phyloP scores from a whole-genome alignment of 1,140 invertebrate genomes.

The Trinorchestia longiramus region DNA sequence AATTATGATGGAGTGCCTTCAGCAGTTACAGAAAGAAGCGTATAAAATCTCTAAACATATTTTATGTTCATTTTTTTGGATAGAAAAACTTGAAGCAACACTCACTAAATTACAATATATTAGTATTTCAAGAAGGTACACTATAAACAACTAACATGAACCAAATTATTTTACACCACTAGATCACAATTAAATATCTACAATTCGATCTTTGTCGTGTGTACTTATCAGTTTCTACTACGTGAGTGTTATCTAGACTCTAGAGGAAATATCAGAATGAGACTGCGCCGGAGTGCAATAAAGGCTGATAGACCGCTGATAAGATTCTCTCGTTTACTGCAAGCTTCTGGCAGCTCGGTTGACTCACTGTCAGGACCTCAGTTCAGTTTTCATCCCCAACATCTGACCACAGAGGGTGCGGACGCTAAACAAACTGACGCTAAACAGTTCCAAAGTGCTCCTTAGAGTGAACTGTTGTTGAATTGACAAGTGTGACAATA shows the following conservation, averaged over 20 bases:
- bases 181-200: not conserved
- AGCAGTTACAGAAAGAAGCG: not conserved
- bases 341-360: not conserved
- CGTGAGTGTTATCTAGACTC: not conserved
- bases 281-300: conserved; percentile 20
- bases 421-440: not conserved
- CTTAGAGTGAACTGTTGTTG: not conserved
- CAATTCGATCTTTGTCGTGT: not conserved
- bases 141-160: not conserved
- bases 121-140: not conserved
- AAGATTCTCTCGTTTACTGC: not conserved
- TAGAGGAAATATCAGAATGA: not conserved
- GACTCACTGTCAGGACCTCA: not conserved
- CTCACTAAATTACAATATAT: not conserved
- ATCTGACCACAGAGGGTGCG: not conserved
- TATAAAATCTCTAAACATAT: not conserved
- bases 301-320: not conserved
- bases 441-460: not conserved
- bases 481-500: too few relatives aligned
- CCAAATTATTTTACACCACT: not conserved
- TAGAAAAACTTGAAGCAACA: not conserved
- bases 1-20: too few relatives aligned
- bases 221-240: not conserved
- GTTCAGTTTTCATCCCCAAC: not conserved
- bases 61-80: not conserved